Base-by-base conservation (phyloP, 1,140 invertebrate genomes). In the Zelostemma sp. region DNA sequence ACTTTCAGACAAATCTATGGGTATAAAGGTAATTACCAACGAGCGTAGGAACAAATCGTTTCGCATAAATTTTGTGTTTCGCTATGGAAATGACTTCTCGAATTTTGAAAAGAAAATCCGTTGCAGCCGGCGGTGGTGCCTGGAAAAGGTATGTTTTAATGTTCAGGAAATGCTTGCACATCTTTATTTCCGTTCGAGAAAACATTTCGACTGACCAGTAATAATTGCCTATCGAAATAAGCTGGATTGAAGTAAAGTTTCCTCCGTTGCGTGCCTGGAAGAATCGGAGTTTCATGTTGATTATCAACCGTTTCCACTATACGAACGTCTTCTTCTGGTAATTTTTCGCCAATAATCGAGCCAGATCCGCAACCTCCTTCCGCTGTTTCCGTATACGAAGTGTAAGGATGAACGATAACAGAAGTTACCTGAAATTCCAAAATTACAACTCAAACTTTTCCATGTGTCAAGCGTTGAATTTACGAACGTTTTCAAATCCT, bases 211-310 rank as follows among this genome's bases (percentile, higher is more conserved):
- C 88, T 88, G 87, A 95, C 93, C 84, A 91, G 81, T 72, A 96
- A 85, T 17, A 95, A 76, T 75, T 95, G 93, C 35, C 92, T 92
- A 76, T 96, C 93, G 75, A 96, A 95, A 76, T 94, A 95, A 1
- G 93, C 92, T 1, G 93, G 93, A 81, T 95, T 95, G 70, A 96
- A 95, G 75, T 95, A 95, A 0, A 95, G 85, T 74, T 95, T 95
- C 59, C 91, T 89, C 51, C 93, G 86, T 6, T 91, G 89, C 54
- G 87, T 89, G 6, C 90, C 83, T 0, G 82, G 83, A 51, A 85
- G 66, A 25, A 83, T 67, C 11, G 83, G 73, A 9, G 73, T 67
- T 28, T 82, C 79, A 1, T 80, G 76, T 6, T 85, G 86, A 68
- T 92, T 90, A 45, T 92, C 93, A 28, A 90, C 86, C 6, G 93